Conservation (phyloP, 2,888 invertebrate genomes). For the Asteroscopus sphinx region DNA sequence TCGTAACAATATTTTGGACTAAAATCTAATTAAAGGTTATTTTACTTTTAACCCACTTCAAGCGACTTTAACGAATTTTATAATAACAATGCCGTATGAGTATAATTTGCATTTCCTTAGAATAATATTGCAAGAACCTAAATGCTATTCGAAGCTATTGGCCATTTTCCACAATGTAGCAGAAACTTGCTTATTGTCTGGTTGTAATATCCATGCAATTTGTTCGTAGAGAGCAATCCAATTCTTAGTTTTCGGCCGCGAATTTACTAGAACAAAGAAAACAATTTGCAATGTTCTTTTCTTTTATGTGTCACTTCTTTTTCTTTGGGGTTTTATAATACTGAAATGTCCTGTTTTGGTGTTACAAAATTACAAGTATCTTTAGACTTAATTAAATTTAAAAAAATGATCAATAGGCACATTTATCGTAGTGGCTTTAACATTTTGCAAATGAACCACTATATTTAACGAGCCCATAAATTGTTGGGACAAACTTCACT, state of each 20-base stretch:
- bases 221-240: conserved; percentile 14
- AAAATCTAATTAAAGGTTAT: too few species aligned
- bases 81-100: too few species aligned
- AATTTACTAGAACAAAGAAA: conserved; percentile 57
- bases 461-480: conserved; percentile 63
- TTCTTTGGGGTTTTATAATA: conserved; percentile 5
- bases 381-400: too few species aligned
- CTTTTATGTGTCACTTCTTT: conserved; percentile 23
- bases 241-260: conserved; percentile 29
- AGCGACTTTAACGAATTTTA: too few species aligned
- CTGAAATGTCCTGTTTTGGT: neutral
- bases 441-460: conserved; percentile 64
- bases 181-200: neutral
- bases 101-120: too few species aligned
- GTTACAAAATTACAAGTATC: neutral
- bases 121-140: neutral
- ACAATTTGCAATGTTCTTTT: conserved; percentile 51
- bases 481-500: conserved; percentile 62
- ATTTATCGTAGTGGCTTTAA: conserved; percentile 4
- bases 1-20: conserved; percentile 8
- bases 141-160: neutral
- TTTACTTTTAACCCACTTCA: too few species aligned
- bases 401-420: neutral
- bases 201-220: conserved; percentile 19
- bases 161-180: neutral